A percentile compares a stretch with the other conserved stretches of the same genome.
phyloP scores from a whole-genome alignment of 2,888 invertebrate genomes.

The Synergus laeviventris region DNA sequence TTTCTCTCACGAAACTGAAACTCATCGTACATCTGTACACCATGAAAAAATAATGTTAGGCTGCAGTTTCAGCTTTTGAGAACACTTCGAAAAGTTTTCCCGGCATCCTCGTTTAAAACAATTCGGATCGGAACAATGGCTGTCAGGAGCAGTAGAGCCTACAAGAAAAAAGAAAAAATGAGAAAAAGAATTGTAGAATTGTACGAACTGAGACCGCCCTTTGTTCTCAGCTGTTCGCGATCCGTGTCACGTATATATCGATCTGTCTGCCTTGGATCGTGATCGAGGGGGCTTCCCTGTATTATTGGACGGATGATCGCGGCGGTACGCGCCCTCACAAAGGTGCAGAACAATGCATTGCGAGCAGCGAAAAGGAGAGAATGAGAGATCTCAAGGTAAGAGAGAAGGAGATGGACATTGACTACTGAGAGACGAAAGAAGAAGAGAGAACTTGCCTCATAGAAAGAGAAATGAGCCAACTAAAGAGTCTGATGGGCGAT shows the following conservation, averaged over 20 bases:
- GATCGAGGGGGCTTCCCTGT: constrained; percentile 67
- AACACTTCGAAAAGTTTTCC: neutral
- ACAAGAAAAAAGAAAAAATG: constrained; percentile 39
- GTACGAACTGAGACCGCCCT: constrained; percentile 45
- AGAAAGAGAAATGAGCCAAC: constrained; percentile 59
- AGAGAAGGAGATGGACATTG: constrained; percentile 53
- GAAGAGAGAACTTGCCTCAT: constrained; percentile 5
- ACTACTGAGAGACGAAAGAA: constrained; percentile 48
- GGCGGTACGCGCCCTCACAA: constrained; percentile 68
- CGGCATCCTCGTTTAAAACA: constrained; percentile 42
- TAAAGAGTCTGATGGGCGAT: constrained; percentile 68
- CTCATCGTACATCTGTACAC: neutral
- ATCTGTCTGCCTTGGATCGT: constrained; percentile 65
- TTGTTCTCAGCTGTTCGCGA: constrained; percentile 56
- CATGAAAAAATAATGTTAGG: neutral
- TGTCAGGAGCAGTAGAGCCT: constrained; percentile 49
- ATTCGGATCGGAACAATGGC: constrained; percentile 54
- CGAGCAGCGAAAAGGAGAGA: constrained; percentile 52
- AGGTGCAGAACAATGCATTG: constrained; percentile 69
- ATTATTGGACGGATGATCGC: constrained; percentile 66
- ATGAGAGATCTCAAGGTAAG: constrained; percentile 46
- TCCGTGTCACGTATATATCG: constrained; percentile 59
- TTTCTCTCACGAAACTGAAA: neutral
- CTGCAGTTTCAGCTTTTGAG: neutral
- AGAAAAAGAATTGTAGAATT: constrained; percentile 43